A percentile compares a stretch with the other conserved stretches of the same genome.
Evolutionary conservation across 1,140 invertebrate genomes (phyloP).

Genomic region (Pogonus chalceus): DNA sequence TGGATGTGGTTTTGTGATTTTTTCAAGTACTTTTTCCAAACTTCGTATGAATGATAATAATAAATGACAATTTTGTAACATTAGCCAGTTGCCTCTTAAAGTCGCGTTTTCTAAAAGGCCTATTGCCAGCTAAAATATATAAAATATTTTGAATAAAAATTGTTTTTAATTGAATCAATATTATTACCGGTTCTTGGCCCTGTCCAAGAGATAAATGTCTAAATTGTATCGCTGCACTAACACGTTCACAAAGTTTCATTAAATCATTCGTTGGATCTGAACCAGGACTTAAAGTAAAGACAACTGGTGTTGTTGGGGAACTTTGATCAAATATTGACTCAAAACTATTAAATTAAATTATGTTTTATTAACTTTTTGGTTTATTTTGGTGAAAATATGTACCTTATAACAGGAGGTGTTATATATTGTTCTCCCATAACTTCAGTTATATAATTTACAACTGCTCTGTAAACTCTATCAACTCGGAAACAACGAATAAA

Average conservation of each 20-base stretch:
- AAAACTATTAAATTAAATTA: constrained; percentile 41
- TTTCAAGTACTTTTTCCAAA: constrained; percentile 73
- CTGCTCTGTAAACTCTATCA: constrained; percentile 71
- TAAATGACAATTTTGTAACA: constrained; percentile 85
- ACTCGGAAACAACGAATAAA: constrained; percentile 75
- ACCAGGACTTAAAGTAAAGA: constrained; percentile 80
- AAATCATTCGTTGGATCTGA: constrained; percentile 80
- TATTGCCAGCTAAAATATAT: constrained; percentile 50
- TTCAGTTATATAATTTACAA: constrained; percentile 67
- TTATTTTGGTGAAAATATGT: neutral
- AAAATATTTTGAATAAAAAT: neutral
- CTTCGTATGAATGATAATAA: constrained; percentile 66
- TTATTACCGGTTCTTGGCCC: constrained; percentile 66
- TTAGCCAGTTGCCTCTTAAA: constrained; percentile 73
- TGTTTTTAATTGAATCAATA: neutral
- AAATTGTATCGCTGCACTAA: constrained; percentile 61
- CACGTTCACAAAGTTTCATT: constrained; percentile 73
- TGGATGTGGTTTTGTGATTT: constrained; percentile 67
- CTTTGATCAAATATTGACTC: constrained; percentile 75
- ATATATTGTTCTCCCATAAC: constrained; percentile 79
- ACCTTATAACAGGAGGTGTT: constrained; percentile 68
- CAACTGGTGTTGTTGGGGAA: constrained; percentile 63
- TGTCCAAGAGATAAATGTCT: constrained; percentile 79
- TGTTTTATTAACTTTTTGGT: neutral
- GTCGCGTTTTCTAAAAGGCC: constrained; percentile 60